phyloP scores from a whole-genome alignment of 2,113 vertebrate genomes.

The Apodemus speciosus region DNA sequence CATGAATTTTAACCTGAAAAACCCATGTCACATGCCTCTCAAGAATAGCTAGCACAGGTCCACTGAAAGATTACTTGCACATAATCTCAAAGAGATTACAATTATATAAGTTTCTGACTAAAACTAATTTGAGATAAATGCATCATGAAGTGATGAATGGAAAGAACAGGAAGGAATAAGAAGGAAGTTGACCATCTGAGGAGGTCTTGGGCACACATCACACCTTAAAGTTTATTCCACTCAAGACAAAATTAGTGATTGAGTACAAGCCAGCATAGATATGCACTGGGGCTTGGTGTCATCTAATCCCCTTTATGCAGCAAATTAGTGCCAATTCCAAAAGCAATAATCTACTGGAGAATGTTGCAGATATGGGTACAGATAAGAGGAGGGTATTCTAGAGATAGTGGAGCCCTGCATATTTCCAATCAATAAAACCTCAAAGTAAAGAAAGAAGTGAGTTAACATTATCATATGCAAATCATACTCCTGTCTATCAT shows the following conservation, averaged over 20 bases:
- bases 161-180: neutral
- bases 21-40: neutral
- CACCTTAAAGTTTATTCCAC: neutral
- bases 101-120: neutral
- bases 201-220: neutral
- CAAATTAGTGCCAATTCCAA: neutral
- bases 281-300: fast-evolving
- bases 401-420: neutral
- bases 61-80: neutral
- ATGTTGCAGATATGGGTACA: neutral
- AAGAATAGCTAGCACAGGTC: neutral
- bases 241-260: neutral
- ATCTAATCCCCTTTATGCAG: neutral
- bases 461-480: neutral
- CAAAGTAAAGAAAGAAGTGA: neutral
- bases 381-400: neutral
- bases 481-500: neutral
- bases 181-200: neutral
- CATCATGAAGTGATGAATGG: neutral
- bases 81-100: neutral
- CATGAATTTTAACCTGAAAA: neutral
- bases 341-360: neutral
- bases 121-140: neutral
- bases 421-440: neutral
- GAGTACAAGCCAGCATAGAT: neutral